These are phyloP conservation scores for Cochlearius cochlearius DNA, from an alignment of 2,113 vertebrate genomes.

Conservation along the genomic window DNA sequence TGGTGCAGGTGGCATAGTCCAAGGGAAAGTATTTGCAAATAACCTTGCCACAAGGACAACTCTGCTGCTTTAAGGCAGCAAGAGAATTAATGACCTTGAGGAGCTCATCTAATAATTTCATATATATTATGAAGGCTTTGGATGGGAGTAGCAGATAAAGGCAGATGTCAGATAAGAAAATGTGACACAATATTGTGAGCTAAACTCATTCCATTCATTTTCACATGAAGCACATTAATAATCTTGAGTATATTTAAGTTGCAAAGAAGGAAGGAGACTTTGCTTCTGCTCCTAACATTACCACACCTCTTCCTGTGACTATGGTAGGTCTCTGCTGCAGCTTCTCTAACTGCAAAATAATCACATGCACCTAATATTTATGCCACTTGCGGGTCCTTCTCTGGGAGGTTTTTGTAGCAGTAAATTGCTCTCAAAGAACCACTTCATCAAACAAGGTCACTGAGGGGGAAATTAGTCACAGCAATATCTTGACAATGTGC, in stretches of 20 bases:
- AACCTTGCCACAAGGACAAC: neutral
- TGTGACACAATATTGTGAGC: neutral
- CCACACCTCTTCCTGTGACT: neutral
- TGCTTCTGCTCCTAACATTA: neutral
- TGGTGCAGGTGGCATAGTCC: neutral
- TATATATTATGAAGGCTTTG: neutral
- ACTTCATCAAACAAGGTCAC: neutral
- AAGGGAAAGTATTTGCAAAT: neutral
- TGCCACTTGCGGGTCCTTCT: neutral
- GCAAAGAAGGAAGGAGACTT: neutral
- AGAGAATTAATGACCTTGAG: neutral
- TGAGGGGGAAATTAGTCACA: slow-evolving; percentile 8
- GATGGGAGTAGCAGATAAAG: neutral
- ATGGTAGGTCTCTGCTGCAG: neutral
- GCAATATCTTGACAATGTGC: neutral
- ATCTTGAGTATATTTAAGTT: neutral
- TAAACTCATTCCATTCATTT: neutral
- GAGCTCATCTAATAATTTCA: neutral
- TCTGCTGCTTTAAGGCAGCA: neutral
- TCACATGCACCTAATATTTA: neutral
- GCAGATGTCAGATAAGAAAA: neutral
- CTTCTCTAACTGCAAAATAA: neutral
- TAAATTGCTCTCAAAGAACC: neutral
- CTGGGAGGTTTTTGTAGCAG: neutral
- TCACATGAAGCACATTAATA: neutral